A percentile compares a stretch with the other conserved stretches of the same genome.
Evolutionary conservation across 2,113 vertebrate genomes (phyloP).

Genomic region (Odontophorus gujanensis): DNA sequence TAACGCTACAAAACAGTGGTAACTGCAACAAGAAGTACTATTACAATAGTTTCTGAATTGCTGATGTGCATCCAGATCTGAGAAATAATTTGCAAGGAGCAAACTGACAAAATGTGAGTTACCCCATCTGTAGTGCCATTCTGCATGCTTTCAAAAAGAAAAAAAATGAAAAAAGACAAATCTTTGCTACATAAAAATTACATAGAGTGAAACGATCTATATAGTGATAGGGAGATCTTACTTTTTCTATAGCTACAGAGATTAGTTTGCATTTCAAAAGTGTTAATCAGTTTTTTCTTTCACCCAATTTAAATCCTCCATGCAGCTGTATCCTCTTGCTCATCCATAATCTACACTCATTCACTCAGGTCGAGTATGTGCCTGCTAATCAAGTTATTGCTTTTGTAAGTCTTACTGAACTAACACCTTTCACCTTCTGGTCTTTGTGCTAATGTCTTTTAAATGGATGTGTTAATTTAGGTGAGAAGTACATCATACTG

Average conservation of each 20-base stretch:
- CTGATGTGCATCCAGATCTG: not conserved
- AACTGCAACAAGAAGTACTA: not conserved
- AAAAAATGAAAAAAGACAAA: not conserved
- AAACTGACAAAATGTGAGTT: not conserved
- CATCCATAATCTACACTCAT: not conserved
- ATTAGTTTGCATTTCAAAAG: not conserved
- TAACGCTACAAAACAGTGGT: not conserved
- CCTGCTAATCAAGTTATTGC: slow-evolving; percentile 33
- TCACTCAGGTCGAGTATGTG: not conserved
- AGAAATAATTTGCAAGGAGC: not conserved
- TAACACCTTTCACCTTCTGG: not conserved
- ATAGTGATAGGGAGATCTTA: not conserved
- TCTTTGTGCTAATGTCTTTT: slow-evolving; percentile 8
- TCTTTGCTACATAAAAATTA: not conserved
- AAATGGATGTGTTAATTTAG: slow-evolving; percentile 20
- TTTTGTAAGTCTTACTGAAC: slow-evolving; percentile 4
- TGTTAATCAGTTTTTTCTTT: not conserved
- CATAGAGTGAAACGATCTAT: not conserved
- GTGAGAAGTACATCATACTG: not conserved
- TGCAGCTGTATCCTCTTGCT: not conserved
- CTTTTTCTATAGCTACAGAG: not conserved
- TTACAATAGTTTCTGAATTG: not conserved
- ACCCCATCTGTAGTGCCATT: not conserved
- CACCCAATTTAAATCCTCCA: not conserved
- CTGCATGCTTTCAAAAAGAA: not conserved